Percentiles rank a stretch among this genome's conserved stretches.
These are phyloP conservation scores for Chloropsis hardwickii DNA, from an alignment of 2,113 vertebrate species.

Conservation along the genomic window DNA sequence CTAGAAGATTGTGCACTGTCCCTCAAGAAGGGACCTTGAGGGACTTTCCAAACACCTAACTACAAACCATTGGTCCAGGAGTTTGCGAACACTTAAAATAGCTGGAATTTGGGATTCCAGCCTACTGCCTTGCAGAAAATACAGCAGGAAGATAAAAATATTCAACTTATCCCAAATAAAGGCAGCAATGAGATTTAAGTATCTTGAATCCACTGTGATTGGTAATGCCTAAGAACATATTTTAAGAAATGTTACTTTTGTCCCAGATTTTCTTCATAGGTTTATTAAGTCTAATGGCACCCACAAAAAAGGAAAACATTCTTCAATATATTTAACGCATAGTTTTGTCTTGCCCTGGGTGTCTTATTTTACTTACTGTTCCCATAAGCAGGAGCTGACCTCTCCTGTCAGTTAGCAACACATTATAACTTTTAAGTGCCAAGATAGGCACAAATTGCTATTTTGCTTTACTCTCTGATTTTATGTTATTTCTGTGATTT, in stretches of 20 bases:
- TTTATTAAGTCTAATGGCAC: not conserved
- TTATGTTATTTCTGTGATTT: conserved; percentile 40
- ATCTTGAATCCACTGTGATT: not conserved
- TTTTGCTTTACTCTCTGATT: conserved; percentile 19
- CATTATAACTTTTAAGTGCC: not conserved
- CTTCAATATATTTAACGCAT: not conserved
- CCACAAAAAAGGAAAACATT: not conserved
- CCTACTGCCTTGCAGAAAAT: not conserved
- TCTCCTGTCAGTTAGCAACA: not conserved
- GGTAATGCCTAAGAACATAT: not conserved
- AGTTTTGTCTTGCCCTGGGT: not conserved
- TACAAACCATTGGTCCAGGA: not conserved
- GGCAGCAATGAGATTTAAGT: not conserved
- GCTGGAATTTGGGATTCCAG: not conserved
- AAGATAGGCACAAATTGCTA: not conserved
- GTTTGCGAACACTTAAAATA: not conserved
- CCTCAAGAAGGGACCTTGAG: not conserved
- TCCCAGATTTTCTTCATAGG: not conserved
- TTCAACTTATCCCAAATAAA: not conserved
- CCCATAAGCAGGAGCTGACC: not conserved
- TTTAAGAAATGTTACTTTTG: not conserved
- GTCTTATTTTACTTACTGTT: not conserved
- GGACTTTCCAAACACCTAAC: not conserved
- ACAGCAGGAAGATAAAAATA: not conserved
- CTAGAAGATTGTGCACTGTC: not conserved